Evolutionary conservation across 2,888 invertebrate species (phyloP), one percentile per base, ranked within the genome.

Genomic region (Tryphoninae sp.): DNA sequence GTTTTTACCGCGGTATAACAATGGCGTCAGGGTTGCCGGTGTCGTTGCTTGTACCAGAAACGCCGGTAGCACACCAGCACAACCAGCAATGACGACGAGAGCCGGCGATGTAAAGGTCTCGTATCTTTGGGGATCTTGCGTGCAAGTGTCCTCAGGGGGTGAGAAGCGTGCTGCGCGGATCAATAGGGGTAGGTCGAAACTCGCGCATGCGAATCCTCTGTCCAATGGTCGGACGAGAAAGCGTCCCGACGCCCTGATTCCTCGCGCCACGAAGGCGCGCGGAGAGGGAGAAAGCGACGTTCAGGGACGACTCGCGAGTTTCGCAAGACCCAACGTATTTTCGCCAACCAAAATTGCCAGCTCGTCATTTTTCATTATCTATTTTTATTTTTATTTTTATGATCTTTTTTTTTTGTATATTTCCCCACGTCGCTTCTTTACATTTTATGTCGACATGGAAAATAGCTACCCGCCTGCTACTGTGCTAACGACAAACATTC

Each of bases 101-200:
- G 45, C 45, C 45, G 45, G 77, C 83, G 77, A 83, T 77, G 86
- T 86, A 86, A 87, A 86, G 87, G 87, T 85, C 85, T 85, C 86
- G 85, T 89, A 89, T 90, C 89, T 88, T 86, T 85, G 82, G 85
- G 87, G 87, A 90, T 89, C 88, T 89, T 89, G 89, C 89, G 88
- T 89, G 88, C 88, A 86, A 88, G 86, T 85, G 86, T 89, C 86
- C 88, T 88, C 86, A 83, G 85, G 81, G 84, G 83, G 81, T 82
- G 84, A 84, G 83, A 84, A 68, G 72, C 78, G 80, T 68, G 82
- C 77, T 74, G 78, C 84, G 83, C 84, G 88, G 90, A 90, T 90
- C 90, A 89, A 91, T 90, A 90, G 89, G 88, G 86, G 89, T 86
- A 83, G 85, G 84, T 85, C 81, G 84, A 84, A 83, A 82, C 84